Base-by-base conservation (phyloP, 2,888 invertebrate species). In the Catonia carolina region DNA sequence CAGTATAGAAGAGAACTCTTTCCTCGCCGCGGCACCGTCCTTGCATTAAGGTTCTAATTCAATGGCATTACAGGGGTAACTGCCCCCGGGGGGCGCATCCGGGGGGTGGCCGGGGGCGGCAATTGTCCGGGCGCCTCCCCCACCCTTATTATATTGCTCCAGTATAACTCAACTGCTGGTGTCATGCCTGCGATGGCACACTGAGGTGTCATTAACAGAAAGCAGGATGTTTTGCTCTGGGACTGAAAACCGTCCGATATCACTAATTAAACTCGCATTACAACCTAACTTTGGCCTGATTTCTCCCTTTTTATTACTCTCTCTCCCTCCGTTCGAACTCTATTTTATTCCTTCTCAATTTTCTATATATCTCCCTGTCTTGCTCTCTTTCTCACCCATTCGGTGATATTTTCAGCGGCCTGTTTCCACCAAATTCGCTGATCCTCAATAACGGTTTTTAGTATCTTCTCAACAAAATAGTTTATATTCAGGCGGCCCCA, bases 31-130 rank as follows among this genome's bases (percentile, higher is more conserved):
- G 27, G 27, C 27, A 27, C 27, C 27, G 47, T 27, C 41, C 14
- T 39, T 39, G 56, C 52, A 59, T 61, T 61, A 59, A 61, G 56
- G 56, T 50, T 56, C 61, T 59, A 61, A 61, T 61, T 61, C 61
- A 61, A 61, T 57, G 57, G 57, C 56, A 61, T 61, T 61, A 61
- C 61, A 49, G 42, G 42, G 57, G 50, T 56, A 61, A 61, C 61
- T 53, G 59, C 56, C 53, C 61, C 61, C 61, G n/a, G 23, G 59
- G 47, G 55, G 55, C 52, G 35, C 52, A 55, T 59, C 22, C 49
- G 27, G 49, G 50, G 36, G 35, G 50, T 36, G 47, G 53, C 37
- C 47, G 57, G 53, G 53, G 45, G 45, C 45, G 45, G 45, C 45
- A 45, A 45, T 45, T 45, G 45, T 45, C 45, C 45, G 45, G 45